These are phyloP conservation scores for Actias luna DNA, from an alignment of 2,888 invertebrate species.

Conservation along the genomic window DNA sequence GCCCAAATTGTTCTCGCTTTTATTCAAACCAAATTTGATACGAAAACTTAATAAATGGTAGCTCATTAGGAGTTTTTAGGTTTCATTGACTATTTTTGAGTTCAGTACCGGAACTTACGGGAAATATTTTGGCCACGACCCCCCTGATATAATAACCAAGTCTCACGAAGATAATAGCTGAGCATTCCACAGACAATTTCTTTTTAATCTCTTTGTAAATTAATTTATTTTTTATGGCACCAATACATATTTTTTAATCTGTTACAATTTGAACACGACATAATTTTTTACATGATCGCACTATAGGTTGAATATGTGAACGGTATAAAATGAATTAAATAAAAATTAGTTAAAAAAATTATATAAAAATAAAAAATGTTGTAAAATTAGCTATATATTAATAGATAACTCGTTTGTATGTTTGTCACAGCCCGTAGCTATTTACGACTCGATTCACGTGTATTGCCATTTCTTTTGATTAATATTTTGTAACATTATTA, in stretches of 20 bases:
- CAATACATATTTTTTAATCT: background rate
- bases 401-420: conserved; percentile 25
- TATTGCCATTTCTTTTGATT: conserved; percentile 26
- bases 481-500: conserved; percentile 23
- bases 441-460: conserved; percentile 20
- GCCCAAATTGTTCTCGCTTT: no score
- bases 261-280: background rate
- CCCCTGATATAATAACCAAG: no score
- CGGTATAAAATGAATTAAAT: background rate
- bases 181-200: background rate
- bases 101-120: no score
- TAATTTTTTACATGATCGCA: background rate
- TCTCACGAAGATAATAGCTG: background rate
- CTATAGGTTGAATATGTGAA: background rate
- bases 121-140: no score
- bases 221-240: background rate
- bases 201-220: background rate
- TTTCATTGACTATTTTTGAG: no score
- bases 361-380: background rate
- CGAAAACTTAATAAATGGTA: no score
- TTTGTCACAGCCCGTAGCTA: conserved; percentile 21
- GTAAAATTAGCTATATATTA: conserved; percentile 20
- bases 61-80: no score
- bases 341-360: background rate
- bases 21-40: no score